phyloP scores from a whole-genome alignment of 2,888 invertebrate genomes.

The Heterodera filipjevi region DNA sequence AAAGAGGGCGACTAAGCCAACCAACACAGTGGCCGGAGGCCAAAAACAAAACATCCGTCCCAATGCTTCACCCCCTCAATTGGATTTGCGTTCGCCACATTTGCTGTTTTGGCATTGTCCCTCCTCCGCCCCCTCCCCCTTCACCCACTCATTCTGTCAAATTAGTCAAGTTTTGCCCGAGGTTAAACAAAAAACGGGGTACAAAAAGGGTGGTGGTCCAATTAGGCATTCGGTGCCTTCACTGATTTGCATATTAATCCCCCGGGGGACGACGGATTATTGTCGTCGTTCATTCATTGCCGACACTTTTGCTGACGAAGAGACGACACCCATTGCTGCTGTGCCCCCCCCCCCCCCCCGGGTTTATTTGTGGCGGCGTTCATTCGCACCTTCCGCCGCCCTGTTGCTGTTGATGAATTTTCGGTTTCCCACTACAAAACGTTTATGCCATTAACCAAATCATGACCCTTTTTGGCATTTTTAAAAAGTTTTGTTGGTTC shows the following conservation, averaged over 20 bases:
- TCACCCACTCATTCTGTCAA: background rate
- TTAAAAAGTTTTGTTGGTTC: too few relatives aligned
- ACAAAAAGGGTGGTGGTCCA: background rate
- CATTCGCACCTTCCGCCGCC: too few relatives aligned
- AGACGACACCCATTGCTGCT: too few relatives aligned
- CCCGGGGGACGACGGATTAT: background rate
- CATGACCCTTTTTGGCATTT: too few relatives aligned
- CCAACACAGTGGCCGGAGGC: background rate
- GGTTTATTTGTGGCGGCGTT: too few relatives aligned
- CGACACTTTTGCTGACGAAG: too few relatives aligned
- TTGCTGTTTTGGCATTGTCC: background rate
- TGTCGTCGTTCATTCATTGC: background rate
- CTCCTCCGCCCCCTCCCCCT: too few relatives aligned
- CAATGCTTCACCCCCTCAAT: background rate
- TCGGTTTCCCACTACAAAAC: too few relatives aligned
- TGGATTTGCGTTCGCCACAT: conserved; percentile 4
- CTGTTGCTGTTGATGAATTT: too few relatives aligned
- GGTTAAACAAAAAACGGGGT: background rate
- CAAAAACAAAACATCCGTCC: background rate
- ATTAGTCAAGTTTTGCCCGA: background rate
- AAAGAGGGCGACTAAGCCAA: too few relatives aligned
- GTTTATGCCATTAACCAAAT: too few relatives aligned
- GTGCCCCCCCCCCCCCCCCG: too few relatives aligned
- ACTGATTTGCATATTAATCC: background rate
- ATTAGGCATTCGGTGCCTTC: background rate